phyloP scores from a whole-genome alignment of 2,113 vertebrate genomes.

The Lepisosteus oculatus region DNA sequence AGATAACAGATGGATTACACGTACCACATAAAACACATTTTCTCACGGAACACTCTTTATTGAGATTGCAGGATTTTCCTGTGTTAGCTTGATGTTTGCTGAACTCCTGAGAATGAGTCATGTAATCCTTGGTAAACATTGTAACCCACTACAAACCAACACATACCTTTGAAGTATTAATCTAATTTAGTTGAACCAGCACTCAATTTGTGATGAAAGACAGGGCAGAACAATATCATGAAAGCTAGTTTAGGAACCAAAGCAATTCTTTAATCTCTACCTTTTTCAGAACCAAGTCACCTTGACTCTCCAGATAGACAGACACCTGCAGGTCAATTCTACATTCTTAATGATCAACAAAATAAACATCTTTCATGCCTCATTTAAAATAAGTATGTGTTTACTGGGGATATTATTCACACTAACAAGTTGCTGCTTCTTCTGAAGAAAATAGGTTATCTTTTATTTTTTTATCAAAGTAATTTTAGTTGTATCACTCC shows the following conservation, averaged over 20 bases:
- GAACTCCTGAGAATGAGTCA: slow-evolving; percentile 15
- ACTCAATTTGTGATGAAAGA: slow-evolving; percentile 20
- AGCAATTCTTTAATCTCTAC: slow-evolving; percentile 15
- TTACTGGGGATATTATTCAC: too few species aligned
- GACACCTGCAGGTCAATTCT: neutral
- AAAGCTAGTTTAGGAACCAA: neutral
- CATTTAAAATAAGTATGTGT: neutral
- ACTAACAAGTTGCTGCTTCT: too few species aligned
- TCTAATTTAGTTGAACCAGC: slow-evolving; percentile 18
- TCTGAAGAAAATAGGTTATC: too few species aligned
- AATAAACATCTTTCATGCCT: neutral
- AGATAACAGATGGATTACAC: too few species aligned
- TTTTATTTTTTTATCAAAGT: too few species aligned
- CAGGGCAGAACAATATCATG: neutral
- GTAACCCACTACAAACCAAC: slow-evolving; percentile 15
- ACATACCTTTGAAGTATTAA: slow-evolving; percentile 18
- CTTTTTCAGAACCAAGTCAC: slow-evolving; percentile 9
- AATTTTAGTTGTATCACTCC: too few species aligned
- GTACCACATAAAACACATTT: too few species aligned
- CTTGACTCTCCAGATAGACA: slow-evolving; percentile 21
- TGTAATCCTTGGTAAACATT: slow-evolving; percentile 24
- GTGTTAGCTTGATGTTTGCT: neutral
- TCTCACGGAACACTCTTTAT: neutral
- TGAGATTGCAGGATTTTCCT: neutral
- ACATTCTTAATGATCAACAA: neutral